Evolutionary conservation across 2,113 vertebrate genomes (phyloP).

Genomic region (Pteruthius melanotis): DNA sequence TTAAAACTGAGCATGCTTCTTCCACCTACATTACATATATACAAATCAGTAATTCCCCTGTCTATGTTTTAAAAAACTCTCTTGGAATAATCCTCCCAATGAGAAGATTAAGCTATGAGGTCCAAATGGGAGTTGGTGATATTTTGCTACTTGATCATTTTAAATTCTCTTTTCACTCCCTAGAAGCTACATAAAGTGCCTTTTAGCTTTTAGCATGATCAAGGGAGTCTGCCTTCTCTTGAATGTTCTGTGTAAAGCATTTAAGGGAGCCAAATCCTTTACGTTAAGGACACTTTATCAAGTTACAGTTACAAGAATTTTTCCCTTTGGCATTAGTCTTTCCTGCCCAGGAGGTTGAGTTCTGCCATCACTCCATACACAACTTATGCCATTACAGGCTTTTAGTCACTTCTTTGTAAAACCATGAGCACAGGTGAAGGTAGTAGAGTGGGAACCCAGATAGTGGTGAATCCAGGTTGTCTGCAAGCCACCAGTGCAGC

Average conservation of each 20-base stretch:
- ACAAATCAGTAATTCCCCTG: not conserved
- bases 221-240: not conserved
- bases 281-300: not conserved
- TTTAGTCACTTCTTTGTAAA: not conserved
- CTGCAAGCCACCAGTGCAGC: not conserved
- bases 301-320: not conserved
- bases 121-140: not conserved
- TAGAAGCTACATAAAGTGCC: not conserved
- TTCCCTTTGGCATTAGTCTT: not conserved
- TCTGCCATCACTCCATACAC: not conserved
- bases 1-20: not conserved
- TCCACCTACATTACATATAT: not conserved
- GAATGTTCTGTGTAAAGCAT: not conserved
- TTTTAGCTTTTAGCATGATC: constrained; percentile 28
- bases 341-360: not conserved
- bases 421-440: not conserved
- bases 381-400: not conserved
- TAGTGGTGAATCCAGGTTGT: not conserved
- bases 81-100: not conserved
- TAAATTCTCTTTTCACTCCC: not conserved
- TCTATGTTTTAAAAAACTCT: not conserved
- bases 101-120: not conserved
- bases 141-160: constrained; percentile 1
- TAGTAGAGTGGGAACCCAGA: not conserved
- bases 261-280: not conserved